Evolutionary conservation across 2,797 vertebrate genomes (phyloP).

Genomic region (Hyperoplus immaculatus): DNA sequence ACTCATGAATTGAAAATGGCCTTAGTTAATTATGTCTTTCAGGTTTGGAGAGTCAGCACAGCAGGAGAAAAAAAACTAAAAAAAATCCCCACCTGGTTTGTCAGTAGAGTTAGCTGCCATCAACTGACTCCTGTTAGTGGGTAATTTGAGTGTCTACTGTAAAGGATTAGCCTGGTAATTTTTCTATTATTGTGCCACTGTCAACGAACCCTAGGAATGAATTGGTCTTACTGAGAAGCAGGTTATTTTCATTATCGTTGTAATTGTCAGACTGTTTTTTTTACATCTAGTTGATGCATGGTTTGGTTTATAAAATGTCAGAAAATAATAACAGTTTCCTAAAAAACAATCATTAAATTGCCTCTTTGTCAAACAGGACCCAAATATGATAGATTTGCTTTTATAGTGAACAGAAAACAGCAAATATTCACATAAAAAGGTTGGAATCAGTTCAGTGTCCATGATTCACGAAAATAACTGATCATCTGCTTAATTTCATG

Average conservation of each 20-base stretch:
- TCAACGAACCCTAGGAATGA: not conserved
- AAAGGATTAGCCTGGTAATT: not conserved
- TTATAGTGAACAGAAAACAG: not conserved
- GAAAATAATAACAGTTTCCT: not conserved
- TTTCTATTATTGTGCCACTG: not conserved
- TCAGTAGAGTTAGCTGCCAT: slow-evolving; percentile 2
- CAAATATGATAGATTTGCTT: not conserved
- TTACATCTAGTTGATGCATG: not conserved
- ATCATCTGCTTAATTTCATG: not conserved
- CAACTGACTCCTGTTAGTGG: not conserved
- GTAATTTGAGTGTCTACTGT: not conserved
- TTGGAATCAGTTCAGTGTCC: too few species aligned
- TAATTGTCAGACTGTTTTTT: not conserved
- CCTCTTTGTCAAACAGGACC: not conserved
- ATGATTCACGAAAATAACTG: not conserved
- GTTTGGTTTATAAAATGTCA: not conserved
- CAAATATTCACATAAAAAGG: not conserved
- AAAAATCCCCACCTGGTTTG: not conserved
- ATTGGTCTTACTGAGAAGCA: not conserved
- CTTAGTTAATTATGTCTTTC: slow-evolving; percentile 63
- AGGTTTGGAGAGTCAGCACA: slow-evolving; percentile 40
- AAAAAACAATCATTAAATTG: not conserved
- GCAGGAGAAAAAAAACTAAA: not conserved
- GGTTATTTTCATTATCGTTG: not conserved
- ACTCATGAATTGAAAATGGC: slow-evolving; percentile 64